Conservation (phyloP, 1,140 invertebrate species). For the Drosophila pseudoobscura region DNA sequence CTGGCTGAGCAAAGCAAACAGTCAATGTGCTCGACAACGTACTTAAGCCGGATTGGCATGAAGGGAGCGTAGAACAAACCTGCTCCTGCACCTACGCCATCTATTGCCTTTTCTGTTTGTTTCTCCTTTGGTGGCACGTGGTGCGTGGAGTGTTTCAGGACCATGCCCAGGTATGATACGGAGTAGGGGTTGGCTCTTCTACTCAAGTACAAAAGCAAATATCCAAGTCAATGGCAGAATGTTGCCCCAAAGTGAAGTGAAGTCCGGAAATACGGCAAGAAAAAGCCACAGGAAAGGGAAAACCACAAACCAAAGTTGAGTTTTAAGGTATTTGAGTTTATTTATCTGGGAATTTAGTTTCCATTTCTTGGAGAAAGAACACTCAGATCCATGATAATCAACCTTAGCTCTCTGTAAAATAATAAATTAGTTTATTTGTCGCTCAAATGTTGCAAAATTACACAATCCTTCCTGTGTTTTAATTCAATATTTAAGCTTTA, state of each 20-base stretch:
- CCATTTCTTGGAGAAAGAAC: too few relatives aligned
- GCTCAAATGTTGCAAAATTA: too few relatives aligned
- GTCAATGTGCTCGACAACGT: slow-evolving; percentile 15
- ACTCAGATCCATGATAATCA: too few relatives aligned
- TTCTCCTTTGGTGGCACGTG: slow-evolving; percentile 42
- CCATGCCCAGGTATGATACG: neutral
- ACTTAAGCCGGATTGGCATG: slow-evolving; percentile 45
- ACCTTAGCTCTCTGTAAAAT: too few relatives aligned
- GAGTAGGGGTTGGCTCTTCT: neutral
- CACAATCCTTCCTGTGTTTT: too few relatives aligned
- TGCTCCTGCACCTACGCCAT: slow-evolving; percentile 1
- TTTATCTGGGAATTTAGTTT: too few relatives aligned
- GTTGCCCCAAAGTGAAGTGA: slow-evolving; percentile 7
- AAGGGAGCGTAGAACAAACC: slow-evolving; percentile 22
- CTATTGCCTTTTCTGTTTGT: slow-evolving; percentile 17
- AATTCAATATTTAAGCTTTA: too few relatives aligned
- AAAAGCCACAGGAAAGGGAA: neutral
- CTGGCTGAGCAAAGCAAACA: slow-evolving; percentile 25
- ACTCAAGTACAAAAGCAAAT: slow-evolving; percentile 50
- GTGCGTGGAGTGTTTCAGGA: slow-evolving; percentile 23
- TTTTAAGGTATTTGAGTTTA: too few relatives aligned
- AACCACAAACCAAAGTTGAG: too few relatives aligned
- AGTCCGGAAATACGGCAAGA: neutral
- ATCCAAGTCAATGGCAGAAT: slow-evolving; percentile 43
- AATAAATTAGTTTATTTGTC: too few relatives aligned